Conservation (phyloP, 2,888 invertebrate genomes). For the Cynaeus angustus region DNA sequence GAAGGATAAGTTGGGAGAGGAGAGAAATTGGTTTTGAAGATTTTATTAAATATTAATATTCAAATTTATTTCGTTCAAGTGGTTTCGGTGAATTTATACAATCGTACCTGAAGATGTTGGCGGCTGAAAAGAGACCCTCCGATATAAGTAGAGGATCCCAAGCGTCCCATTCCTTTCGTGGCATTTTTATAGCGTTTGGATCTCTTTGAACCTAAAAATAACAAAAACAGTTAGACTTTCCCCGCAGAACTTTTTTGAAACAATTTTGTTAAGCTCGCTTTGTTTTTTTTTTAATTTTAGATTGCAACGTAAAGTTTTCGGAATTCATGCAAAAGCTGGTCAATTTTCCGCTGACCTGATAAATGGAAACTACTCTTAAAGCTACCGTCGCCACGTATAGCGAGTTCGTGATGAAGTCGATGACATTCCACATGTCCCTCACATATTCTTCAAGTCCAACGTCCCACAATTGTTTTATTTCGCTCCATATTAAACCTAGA, state of each 20-base stretch:
- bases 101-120: slow-evolving; percentile 94
- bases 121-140: slow-evolving; percentile 97
- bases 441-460: slow-evolving; percentile 97
- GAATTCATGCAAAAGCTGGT: too few species aligned
- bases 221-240: neutral
- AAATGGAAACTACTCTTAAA: slow-evolving; percentile 93
- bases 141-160: slow-evolving; percentile 99
- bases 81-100: too few species aligned
- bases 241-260: neutral
- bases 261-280: too few species aligned
- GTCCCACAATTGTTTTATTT: slow-evolving; percentile 99
- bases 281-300: too few species aligned
- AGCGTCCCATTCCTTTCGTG: slow-evolving; percentile 95
- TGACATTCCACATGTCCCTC: slow-evolving; percentile 99
- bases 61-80: slow-evolving; percentile 4
- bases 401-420: slow-evolving; percentile 98
- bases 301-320: too few species aligned
- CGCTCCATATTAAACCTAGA: slow-evolving; percentile 97
- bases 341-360: slow-evolving; percentile 79
- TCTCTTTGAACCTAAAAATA: slow-evolving; percentile 63
- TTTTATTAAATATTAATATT: too few species aligned
- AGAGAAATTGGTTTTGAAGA: too few species aligned
- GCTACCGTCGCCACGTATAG: slow-evolving; percentile 98
- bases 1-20: neutral
- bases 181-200: slow-evolving; percentile 59